Evolutionary conservation across 2,113 vertebrate genomes (phyloP), one percentile per base, ranked within the genome.

Genomic region (Falco punctatus): DNA sequence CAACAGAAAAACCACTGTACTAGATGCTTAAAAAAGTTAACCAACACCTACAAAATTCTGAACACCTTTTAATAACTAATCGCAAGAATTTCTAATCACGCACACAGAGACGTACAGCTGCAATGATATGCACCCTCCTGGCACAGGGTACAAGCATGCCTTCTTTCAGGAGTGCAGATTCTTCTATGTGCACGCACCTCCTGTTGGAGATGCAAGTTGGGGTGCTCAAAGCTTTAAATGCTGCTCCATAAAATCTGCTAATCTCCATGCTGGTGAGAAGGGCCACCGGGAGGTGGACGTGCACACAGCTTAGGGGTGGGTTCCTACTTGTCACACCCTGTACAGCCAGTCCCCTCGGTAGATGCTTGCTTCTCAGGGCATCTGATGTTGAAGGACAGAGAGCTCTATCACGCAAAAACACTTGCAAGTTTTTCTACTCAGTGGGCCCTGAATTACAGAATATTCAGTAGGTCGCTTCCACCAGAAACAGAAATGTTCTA

Each of bases 261-360:
- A 32, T 32, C 14, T 38, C 24, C 61, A 32, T 0, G 0, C 27
- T 59, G 33, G 33, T 79, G 57, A 79, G 78, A 82, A 96, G 55
- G 15, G 15, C 46, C 38, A 22, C 33, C 9, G 26, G 4, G 27
- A 33, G 19, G 4, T 62, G 30, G 49, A 4, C 12, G 8, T 55
- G 32, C 15, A 42, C 23, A 21, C 11, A 42, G 10, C 21, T 20
- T 32, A 67, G 40, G 12, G 22, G 6, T 48, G 10, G 12, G 32
- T 90, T 8, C 20, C 18, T 51, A 13, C 15, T 73, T 77, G 28
- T 77, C 57, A 48, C 48, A 54, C 9, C 13, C 15, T 18, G 8
- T 33, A 13, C 0, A 0, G 5, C 48, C 24, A 26, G 19, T 57
- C 13, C 13, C 24, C 7, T 48, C 11, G 64, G 20, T n/a, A n/a